Evolutionary conservation across 1,140 invertebrate genomes (phyloP).

Genomic region (Pachyrhynchus sulphureomaculatus): DNA sequence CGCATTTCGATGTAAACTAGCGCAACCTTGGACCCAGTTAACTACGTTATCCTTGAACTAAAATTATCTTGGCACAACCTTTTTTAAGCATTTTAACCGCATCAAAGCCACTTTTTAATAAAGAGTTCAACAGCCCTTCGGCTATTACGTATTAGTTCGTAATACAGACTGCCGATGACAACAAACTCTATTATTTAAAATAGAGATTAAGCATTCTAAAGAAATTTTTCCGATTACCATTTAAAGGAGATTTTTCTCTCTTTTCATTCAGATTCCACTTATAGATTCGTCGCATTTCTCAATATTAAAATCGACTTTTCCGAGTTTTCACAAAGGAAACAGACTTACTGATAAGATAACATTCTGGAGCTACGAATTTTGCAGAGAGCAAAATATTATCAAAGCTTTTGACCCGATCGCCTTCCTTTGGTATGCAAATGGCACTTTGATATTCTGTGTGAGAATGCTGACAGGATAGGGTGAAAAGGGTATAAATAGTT

Average conservation of each 20-base stretch:
- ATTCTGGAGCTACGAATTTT: constrained; percentile 4
- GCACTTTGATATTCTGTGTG: constrained; percentile 10
- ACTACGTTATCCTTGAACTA: too few species aligned
- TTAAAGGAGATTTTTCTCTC: constrained; percentile 3
- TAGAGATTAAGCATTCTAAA: neutral
- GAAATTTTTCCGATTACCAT: constrained; percentile 13
- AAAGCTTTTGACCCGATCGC: constrained; percentile 20
- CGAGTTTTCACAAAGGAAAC: constrained; percentile 14
- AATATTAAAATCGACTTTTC: constrained; percentile 30
- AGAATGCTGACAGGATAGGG: too few species aligned
- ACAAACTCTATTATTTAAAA: neutral
- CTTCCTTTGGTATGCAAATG: constrained; percentile 22
- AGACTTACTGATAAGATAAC: constrained; percentile 29
- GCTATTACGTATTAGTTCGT: too few species aligned
- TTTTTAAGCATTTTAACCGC: too few species aligned
- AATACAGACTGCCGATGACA: too few species aligned
- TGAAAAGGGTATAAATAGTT: too few species aligned
- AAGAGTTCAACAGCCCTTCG: too few species aligned
- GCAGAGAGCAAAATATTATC: constrained; percentile 18
- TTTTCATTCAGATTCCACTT: constrained; percentile 16
- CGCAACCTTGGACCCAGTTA: too few species aligned
- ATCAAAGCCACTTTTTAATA: too few species aligned
- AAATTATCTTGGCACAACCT: too few species aligned
- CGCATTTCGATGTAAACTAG: too few species aligned
- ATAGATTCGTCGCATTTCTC: constrained; percentile 27